Base-by-base conservation (phyloP, 2,888 invertebrate species). In the Ophioninae sp. region DNA sequence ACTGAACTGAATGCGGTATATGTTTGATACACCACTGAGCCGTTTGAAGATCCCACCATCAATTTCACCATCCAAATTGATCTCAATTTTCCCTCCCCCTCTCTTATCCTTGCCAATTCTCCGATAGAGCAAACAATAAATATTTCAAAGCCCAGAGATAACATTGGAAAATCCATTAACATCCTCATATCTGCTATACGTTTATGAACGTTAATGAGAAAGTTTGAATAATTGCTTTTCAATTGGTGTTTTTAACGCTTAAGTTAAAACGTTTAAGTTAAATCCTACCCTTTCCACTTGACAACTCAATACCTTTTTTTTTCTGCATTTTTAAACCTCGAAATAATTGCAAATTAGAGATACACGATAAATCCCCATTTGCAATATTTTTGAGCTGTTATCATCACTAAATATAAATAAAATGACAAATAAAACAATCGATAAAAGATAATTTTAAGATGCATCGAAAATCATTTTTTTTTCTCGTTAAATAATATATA, bases 11-110 rank as follows among this genome's bases (percentile, higher is more conserved):
- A 69, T 75, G 61, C 65, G 67, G 67, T 56, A 68, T 67, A 72
- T 75, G 74, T 82, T 82, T 82, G 75, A 79, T 65, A 50, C 57
- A 64, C 56, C 37, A 44, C 50, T 20, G 62, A 62, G 44, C 61
- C 30, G 30, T 30, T 30, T 30, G 39, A 44, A 17, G 44, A 44
- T 1, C 57, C 6, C 74, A 8, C 10, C 50, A 20, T 64, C 50
- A 30, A 74, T 74, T 62, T 8, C 44, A 41, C 6, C 44, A 21
- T 23, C n/a, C 30, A 62, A 74, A 74, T 74, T 64, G 20, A 37
- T 74, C 64, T 62, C 61, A 30, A 50, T 62, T 20, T 61, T 13
- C 61, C 20, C 13, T 70, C 37, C 20, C n/a, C 7, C 23, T 44
- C 23, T 17, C 30, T n/a, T 23, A 23, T 44, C 41, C 62, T 30